Conservation (phyloP, 2,888 invertebrate genomes). For the Laspeyria flexula region DNA sequence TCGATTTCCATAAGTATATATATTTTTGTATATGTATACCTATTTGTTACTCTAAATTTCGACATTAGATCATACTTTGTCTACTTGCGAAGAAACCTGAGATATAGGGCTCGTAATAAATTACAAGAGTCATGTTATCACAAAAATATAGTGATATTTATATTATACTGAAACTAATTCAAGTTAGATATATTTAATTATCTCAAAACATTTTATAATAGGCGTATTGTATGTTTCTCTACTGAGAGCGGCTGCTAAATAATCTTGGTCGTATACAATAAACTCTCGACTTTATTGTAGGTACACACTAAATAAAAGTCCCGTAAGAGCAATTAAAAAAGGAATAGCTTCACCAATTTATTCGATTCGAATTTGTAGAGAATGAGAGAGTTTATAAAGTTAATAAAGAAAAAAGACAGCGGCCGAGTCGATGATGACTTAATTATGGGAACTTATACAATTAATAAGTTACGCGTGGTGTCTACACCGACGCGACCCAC, state of each 20-base stretch:
- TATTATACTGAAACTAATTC: not conserved
- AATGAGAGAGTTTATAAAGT: slow-evolving; percentile 41
- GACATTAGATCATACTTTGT: too few species aligned
- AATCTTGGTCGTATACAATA: slow-evolving; percentile 29
- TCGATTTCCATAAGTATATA: too few species aligned
- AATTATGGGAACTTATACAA: slow-evolving; percentile 51
- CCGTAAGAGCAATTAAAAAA: slow-evolving; percentile 42
- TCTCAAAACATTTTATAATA: not conserved
- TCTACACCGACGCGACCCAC: not conserved
- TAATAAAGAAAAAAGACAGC: slow-evolving; percentile 37
- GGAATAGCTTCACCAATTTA: slow-evolving; percentile 44
- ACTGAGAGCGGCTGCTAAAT: slow-evolving; percentile 17
- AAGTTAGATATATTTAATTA: not conserved
- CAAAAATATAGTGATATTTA: too few species aligned
- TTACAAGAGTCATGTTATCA: too few species aligned
- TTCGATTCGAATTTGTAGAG: slow-evolving; percentile 40
- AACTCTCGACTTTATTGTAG: slow-evolving; percentile 39
- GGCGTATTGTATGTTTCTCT: slow-evolving; percentile 6
- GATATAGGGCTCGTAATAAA: too few species aligned
- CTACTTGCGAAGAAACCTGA: too few species aligned
- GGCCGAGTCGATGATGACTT: slow-evolving; percentile 41
- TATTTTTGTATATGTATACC: too few species aligned
- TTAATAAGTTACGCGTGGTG: slow-evolving; percentile 26
- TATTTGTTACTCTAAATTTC: too few species aligned
- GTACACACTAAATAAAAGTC: slow-evolving; percentile 33